A percentile compares a stretch with the other conserved stretches of the same genome.
These are phyloP conservation scores for Argyra leucocephala DNA, from an alignment of 2,888 invertebrate species.

Conservation along the genomic window DNA sequence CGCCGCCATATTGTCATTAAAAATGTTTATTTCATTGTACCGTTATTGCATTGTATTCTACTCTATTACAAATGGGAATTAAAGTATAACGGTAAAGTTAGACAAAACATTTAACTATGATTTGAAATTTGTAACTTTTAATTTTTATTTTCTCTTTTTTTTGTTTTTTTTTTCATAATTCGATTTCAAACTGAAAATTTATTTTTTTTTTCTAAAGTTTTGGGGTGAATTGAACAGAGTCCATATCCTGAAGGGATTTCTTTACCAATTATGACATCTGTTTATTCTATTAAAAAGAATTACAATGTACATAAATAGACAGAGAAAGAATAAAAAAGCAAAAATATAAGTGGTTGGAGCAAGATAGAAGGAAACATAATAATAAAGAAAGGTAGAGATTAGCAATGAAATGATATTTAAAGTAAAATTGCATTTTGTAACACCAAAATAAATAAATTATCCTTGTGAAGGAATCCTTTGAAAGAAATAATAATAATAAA, in stretches of 20 bases:
- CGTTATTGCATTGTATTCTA: neutral
- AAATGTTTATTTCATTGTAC: neutral
- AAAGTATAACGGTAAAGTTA: neutral
- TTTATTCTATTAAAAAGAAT: neutral
- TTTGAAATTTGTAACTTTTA: neutral
- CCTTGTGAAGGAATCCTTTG: too few species aligned
- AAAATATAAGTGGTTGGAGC: too few species aligned
- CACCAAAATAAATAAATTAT: too few species aligned
- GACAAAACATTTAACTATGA: neutral
- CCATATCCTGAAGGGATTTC: neutral
- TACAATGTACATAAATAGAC: neutral
- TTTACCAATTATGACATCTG: neutral
- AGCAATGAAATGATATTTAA: too few species aligned
- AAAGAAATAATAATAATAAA: too few species aligned
- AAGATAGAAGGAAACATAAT: too few species aligned
- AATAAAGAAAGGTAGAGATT: too few species aligned
- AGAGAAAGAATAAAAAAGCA: too few species aligned
- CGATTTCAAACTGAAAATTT: neutral
- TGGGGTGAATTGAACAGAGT: neutral
- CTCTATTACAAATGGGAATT: neutral
- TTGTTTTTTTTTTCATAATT: neutral
- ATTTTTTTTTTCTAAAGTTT: neutral
- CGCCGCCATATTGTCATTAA: neutral
- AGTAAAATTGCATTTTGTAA: too few species aligned
- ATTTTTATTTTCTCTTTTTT: neutral